Percentiles rank a stretch among this genome's conserved stretches.
Conservation (phyloP, 2,797 vertebrate species). For the Anas bernieri region DNA sequence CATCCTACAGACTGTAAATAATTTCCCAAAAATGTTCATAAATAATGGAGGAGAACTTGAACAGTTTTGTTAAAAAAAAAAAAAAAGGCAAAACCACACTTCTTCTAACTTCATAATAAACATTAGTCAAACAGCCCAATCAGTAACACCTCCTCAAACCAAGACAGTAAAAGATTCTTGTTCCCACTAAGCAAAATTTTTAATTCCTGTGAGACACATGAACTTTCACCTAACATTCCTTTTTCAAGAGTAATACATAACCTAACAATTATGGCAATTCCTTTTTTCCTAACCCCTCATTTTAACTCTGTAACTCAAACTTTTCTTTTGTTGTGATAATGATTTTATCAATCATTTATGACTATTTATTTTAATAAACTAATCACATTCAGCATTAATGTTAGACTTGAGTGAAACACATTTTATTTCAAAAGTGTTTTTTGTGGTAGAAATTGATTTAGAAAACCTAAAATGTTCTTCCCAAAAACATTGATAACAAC, state of each 20-base stretch:
- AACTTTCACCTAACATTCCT: slow-evolving; percentile 31
- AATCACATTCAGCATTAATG: neutral
- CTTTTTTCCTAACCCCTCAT: neutral
- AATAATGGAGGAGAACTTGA: neutral
- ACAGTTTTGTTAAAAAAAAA: neutral
- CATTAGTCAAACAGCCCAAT: neutral
- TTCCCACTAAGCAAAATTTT: neutral
- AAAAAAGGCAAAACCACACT: neutral
- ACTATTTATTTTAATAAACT: slow-evolving; percentile 15
- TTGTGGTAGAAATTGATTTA: neutral
- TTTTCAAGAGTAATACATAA: neutral
- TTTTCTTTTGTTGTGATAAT: slow-evolving; percentile 1
- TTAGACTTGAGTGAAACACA: neutral
- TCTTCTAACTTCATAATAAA: neutral
- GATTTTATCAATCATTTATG: slow-evolving; percentile 45
- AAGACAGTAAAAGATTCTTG: neutral
- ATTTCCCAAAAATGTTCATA: neutral
- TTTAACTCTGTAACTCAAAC: neutral
- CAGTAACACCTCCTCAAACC: neutral
- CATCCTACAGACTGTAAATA: neutral
- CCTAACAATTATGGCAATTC: neutral
- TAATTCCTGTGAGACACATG: neutral
- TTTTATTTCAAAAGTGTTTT: slow-evolving; percentile 7
- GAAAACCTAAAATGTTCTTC: neutral
- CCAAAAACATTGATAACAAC: neutral